Conservation (phyloP, 2,113 vertebrate species). For the Erythrolamprus reginae region DNA sequence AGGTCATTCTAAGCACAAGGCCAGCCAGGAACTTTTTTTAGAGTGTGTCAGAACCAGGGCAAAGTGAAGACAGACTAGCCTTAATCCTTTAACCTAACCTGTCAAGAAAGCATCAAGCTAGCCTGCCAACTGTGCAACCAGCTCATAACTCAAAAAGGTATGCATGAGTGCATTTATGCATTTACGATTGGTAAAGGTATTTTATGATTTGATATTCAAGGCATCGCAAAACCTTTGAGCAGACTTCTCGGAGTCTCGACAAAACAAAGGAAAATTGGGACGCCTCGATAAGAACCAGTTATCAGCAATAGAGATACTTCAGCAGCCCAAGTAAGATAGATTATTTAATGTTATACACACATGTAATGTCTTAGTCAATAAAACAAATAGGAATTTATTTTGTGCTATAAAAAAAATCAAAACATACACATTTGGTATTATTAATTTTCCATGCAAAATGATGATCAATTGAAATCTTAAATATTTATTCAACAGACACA, state of each 20-base stretch:
- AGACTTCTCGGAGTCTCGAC: slow-evolving; percentile 17
- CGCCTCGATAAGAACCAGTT: slow-evolving; percentile 22
- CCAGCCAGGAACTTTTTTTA: slow-evolving; percentile 63
- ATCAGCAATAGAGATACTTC: slow-evolving; percentile 21
- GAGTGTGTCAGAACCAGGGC: slow-evolving; percentile 67
- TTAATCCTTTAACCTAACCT: slow-evolving; percentile 71
- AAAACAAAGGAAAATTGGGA: slow-evolving; percentile 42
- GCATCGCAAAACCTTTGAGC: slow-evolving; percentile 45
- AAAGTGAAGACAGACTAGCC: slow-evolving; percentile 67
- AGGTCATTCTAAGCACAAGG: slow-evolving; percentile 62
- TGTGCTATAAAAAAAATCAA: not conserved
- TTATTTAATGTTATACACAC: slow-evolving; percentile 19
- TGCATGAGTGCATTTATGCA: slow-evolving; percentile 62
- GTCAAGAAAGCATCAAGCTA: slow-evolving; percentile 67
- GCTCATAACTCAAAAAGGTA: slow-evolving; percentile 68
- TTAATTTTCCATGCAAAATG: not conserved
- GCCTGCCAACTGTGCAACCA: slow-evolving; percentile 63
- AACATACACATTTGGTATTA: too few species aligned
- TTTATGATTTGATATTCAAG: slow-evolving; percentile 55
- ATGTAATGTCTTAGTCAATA: not conserved
- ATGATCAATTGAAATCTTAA: not conserved
- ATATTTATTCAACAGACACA: not conserved
- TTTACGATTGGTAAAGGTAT: slow-evolving; percentile 58
- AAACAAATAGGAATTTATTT: not conserved
- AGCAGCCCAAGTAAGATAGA: slow-evolving; percentile 17